These are phyloP conservation scores for Alentia gelatinosa DNA, from an alignment of 2,888 invertebrate genomes.

Conservation along the genomic window DNA sequence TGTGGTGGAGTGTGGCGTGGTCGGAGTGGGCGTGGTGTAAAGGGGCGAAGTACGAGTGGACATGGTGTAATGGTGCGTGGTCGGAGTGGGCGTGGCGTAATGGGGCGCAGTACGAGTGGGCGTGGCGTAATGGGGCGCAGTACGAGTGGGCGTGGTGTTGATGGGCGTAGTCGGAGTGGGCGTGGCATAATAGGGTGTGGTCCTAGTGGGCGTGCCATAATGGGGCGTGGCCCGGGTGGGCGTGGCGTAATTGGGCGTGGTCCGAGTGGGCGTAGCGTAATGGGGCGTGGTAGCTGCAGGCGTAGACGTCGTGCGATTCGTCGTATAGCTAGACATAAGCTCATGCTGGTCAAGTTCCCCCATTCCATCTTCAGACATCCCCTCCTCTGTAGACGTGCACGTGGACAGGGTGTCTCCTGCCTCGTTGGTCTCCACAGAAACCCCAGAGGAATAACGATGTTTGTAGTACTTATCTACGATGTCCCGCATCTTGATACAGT, in stretches of 20 bases:
- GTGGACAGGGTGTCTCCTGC: constrained; percentile 12
- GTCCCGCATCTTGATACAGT: constrained; percentile 64
- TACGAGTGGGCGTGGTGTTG: not conserved
- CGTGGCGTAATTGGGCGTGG: not conserved
- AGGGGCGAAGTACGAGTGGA: not conserved
- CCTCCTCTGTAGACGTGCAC: not conserved
- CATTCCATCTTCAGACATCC: not conserved
- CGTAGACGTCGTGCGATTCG: not conserved
- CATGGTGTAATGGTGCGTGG: not conserved
- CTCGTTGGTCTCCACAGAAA: constrained; percentile 37
- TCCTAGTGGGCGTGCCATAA: not conserved
- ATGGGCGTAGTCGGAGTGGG: not conserved
- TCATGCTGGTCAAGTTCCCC: not conserved
- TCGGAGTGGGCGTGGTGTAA: not conserved
- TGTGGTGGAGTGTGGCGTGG: not conserved
- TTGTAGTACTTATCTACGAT: constrained; percentile 56
- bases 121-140: too few relatives aligned
- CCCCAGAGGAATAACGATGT: not conserved
- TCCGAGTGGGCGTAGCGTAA: not conserved
- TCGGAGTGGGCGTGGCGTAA: not conserved
- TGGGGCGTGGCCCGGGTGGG: not conserved
- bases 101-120: too few relatives aligned
- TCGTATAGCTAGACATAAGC: not conserved
- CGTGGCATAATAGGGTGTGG: not conserved
- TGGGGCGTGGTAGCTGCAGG: not conserved